Base-by-base conservation (phyloP, 2,113 vertebrate species). In the Labeo catla region DNA sequence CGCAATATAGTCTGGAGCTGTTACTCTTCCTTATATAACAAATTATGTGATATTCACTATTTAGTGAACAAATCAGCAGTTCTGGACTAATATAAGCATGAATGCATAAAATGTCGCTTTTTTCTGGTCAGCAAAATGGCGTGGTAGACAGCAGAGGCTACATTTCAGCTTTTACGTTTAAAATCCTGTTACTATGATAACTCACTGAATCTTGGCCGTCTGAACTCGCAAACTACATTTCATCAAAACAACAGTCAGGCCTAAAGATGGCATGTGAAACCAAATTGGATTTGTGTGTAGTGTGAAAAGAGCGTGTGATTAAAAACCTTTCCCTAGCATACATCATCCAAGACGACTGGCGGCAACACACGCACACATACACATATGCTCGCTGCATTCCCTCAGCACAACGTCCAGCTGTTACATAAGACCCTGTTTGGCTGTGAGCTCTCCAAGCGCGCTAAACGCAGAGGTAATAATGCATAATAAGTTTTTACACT, bases 361-460 rank as follows among this genome's bases (percentile, higher is more conserved):
- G 19, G 43, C 57, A 45, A 54, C 57, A 77, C 54, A 45, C 83
- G 61, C 28, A 63, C 72, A 68, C 63, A 68, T 23, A 72, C 23
- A 83, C 43, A 83, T 10, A 43, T 16, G 73, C 72, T 61, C 84
- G 36, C 84, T 83, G 81, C 28, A 82, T 68, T 82, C 43, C 61
- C 45, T 66, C 57, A 45, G 39, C 61, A 83, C 45, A 9, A 6
- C 21, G 68, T 73, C 85, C 85, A 86, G 85, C 68, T 86, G 85
- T 86, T 82, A 86, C 59, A 15, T 82, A 86, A 86, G 66, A 59
- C 70, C n/a, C 19, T n/a, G 76, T 79, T 74, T 80, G 43, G 54
- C 57, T 34, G 36, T 39, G 57, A 47, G 73, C 77, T 63, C 34
- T 63, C 54, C 57, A 13, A 45, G 39, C 12, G 28, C 15, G 12